A percentile compares a stretch with the other conserved stretches of the same genome.
phyloP scores from a whole-genome alignment of 2,797 vertebrate species.

The Sebastes matsubarae region DNA sequence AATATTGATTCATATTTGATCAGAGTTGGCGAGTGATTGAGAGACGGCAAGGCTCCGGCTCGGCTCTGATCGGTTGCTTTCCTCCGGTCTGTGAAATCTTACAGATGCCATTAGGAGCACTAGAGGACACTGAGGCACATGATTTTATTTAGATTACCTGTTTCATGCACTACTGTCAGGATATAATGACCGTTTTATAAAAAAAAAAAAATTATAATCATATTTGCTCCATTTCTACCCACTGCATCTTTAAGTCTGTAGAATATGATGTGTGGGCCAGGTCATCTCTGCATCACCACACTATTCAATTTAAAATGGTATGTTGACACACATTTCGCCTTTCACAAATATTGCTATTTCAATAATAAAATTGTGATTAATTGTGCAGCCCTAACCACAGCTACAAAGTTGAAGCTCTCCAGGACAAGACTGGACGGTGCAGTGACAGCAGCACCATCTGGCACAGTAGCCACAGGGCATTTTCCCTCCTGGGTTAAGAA shows the following conservation, averaged over 20 bases:
- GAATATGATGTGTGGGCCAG: background rate
- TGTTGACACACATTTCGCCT: background rate
- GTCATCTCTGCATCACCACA: background rate
- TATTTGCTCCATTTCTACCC: background rate
- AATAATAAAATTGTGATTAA: background rate
- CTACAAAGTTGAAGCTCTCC: conserved; percentile 1
- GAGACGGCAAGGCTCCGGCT: too few species aligned
- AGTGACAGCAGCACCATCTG: background rate
- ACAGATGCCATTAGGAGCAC: too few species aligned
- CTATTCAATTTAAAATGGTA: background rate
- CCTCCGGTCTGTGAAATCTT: too few species aligned
- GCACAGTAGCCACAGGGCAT: conserved; percentile 3
- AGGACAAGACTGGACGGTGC: background rate
- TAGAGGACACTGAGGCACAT: too few species aligned
- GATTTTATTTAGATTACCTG: too few species aligned
- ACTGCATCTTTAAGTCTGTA: background rate
- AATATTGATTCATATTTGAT: too few species aligned
- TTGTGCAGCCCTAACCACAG: background rate
- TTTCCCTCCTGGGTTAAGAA: background rate
- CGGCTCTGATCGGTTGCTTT: too few species aligned
- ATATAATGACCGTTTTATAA: too few species aligned
- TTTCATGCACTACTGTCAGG: too few species aligned
- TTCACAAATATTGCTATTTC: background rate
- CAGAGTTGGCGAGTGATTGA: too few species aligned
- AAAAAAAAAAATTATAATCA: too few species aligned